phyloP scores from a whole-genome alignment of 2,113 vertebrate genomes.

The Hirundichthys speculiger region DNA sequence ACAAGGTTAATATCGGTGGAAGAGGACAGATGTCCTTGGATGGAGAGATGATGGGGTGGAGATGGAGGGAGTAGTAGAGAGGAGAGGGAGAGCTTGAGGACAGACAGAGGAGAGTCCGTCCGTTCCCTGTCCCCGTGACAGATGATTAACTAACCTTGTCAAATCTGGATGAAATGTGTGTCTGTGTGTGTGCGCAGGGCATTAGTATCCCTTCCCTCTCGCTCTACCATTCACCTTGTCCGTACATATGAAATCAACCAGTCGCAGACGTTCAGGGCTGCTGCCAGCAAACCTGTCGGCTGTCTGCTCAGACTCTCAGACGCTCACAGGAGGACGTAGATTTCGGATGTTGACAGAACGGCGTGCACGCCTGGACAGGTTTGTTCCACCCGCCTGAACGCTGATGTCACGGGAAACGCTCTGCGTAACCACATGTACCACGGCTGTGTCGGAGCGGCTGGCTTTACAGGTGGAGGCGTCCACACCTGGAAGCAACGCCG shows the following conservation, averaged over 20 bases:
- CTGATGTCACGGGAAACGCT: too few relatives aligned
- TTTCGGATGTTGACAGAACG: neutral
- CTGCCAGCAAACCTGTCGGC: constrained; percentile 10
- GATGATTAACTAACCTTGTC: constrained; percentile 73
- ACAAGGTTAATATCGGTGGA: constrained; percentile 62
- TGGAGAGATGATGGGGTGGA: neutral
- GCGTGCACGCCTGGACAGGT: too few relatives aligned
- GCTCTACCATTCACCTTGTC: constrained; percentile 48
- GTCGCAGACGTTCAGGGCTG: neutral
- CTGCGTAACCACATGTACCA: constrained; percentile 3
- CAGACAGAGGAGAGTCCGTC: constrained; percentile 58
- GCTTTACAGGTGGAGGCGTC: too few relatives aligned
- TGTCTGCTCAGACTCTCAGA: constrained; percentile 1
- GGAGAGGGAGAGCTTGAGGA: constrained; percentile 41
- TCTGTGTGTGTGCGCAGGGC: constrained; percentile 15
- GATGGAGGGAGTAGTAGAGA: constrained; percentile 15
- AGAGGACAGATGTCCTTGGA: constrained; percentile 45
- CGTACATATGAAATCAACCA: neutral
- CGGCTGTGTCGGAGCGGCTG: neutral
- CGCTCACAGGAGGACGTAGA: neutral
- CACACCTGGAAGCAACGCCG: neutral
- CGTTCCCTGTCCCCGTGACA: constrained; percentile 44
- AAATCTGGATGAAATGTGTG: constrained; percentile 46
- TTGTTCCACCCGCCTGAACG: too few relatives aligned
- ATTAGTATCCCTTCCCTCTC: constrained; percentile 28